Base-by-base conservation (phyloP, 2,888 invertebrate genomes). In the Drosophila kuntzei region DNA sequence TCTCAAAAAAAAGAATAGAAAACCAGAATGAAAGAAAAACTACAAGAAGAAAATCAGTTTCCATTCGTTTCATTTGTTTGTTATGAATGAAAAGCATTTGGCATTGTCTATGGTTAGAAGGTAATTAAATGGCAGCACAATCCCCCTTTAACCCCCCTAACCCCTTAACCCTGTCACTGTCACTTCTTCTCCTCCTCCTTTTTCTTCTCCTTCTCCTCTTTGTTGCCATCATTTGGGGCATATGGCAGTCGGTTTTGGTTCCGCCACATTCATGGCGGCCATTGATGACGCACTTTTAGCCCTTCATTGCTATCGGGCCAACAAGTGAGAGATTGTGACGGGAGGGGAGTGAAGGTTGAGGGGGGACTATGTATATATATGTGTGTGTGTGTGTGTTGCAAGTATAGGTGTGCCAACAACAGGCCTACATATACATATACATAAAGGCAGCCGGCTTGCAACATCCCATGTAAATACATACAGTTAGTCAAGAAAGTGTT, bases 281-380 rank as follows among this genome's bases (percentile, higher is more conserved):
- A 90, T 83, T 83, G 87, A 90, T 90, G 90, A 90, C 90, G 90
- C 87, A 90, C 85, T 85, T 85, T 87, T 80, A 89, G 90, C 90
- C 89, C 90, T 90, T 90, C 90, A 74, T 64, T 76, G 80, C 79
- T 87, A 85, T 87, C 88, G 83, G 83, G 71, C 71, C 60, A 68
- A 54, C 69, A 58, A 49, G 39, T 49, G 46, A 57, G 57, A 60
- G 39, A 36, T 32, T 32, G 14, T 50, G 11, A n/a, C 5, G n/a
- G 8, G 27, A 20, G 32, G 8, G 8, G 9, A 3, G 44, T 49
- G 55, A 67, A 5, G 27, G 32, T 11, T n/a, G n/a, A n/a, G 16
- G 16, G 36, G 20, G 36, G 8, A n/a, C 29, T 22, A 32, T 50
- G 37, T 59, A 34, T 32, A 20, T 57, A 36, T 47, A 20, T 46